phyloP scores from a whole-genome alignment of 2,113 vertebrate species.

The Athene noctua region DNA sequence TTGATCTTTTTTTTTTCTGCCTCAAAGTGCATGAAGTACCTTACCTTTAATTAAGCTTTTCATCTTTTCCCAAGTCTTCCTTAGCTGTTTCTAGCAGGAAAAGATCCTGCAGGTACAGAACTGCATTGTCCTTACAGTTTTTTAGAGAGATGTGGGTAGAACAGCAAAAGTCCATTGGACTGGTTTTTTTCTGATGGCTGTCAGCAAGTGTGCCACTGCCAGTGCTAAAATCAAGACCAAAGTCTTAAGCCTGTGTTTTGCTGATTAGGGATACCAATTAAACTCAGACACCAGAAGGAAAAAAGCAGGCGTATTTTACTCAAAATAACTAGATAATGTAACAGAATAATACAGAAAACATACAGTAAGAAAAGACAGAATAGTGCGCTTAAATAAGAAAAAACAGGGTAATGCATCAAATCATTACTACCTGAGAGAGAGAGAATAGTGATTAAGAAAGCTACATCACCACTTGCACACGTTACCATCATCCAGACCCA shows the following conservation, averaged over 20 bases:
- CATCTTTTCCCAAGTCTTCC: neutral
- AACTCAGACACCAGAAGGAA: too few relatives aligned
- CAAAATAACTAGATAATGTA: too few relatives aligned
- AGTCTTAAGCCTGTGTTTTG: neutral
- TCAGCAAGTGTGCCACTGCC: neutral
- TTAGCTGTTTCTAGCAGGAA: neutral
- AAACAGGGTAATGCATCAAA: too few relatives aligned
- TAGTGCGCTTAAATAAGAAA: too few relatives aligned
- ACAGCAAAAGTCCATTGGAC: neutral
- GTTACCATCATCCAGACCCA: too few relatives aligned
- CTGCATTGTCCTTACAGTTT: fast-evolving
- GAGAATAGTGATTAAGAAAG: too few relatives aligned
- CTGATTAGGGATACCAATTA: too few relatives aligned
- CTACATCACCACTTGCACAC: too few relatives aligned
- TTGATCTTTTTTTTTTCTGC: neutral
- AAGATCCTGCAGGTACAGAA: neutral
- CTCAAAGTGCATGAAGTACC: neutral
- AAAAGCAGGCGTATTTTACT: too few relatives aligned
- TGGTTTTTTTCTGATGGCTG: neutral
- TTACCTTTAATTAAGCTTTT: neutral
- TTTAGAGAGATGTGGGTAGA: neutral
- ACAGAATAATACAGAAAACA: too few relatives aligned
- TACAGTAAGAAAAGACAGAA: too few relatives aligned
- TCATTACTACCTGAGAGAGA: too few relatives aligned
- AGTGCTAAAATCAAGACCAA: neutral